Conservation (phyloP, 2,113 vertebrate species). For the Motacilla tschutschensis region DNA sequence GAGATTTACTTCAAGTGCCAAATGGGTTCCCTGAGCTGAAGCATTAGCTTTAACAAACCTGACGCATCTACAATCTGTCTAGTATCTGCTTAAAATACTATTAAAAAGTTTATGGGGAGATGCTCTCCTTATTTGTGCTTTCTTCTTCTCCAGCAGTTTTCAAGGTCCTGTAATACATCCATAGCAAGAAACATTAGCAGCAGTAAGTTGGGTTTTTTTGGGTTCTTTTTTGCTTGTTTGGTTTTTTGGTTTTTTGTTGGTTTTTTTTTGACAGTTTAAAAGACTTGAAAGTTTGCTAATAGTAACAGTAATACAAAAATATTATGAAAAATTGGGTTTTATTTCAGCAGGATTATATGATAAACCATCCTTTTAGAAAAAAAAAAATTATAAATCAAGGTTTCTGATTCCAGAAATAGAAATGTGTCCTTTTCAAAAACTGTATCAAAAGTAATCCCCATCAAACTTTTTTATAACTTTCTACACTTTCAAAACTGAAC, state of each 20-base stretch:
- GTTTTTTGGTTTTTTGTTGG: too few species aligned
- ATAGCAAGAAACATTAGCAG: not conserved
- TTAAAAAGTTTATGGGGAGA: slow-evolving; percentile 18
- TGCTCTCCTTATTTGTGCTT: not conserved
- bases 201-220: rapidly evolving
- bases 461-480: not conserved
- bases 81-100: slow-evolving; percentile 25
- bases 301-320: not conserved
- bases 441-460: rapidly evolving
- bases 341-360: not conserved
- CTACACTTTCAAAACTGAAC: not conserved
- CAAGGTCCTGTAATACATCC: not conserved
- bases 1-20: slow-evolving; percentile 57
- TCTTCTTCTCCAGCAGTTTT: not conserved
- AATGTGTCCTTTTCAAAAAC: not conserved
- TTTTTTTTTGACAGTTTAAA: not conserved
- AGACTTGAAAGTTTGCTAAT: not conserved
- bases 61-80: not conserved
- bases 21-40: slow-evolving; percentile 48
- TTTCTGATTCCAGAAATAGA: not conserved
- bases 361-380: rapidly evolving
- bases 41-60: slow-evolving; percentile 54
- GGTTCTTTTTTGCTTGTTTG: too few species aligned
- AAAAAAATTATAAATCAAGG: not conserved
- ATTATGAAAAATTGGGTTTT: rapidly evolving